Conservation (phyloP, 1,140 invertebrate genomes). For the Drosophila auraria region DNA sequence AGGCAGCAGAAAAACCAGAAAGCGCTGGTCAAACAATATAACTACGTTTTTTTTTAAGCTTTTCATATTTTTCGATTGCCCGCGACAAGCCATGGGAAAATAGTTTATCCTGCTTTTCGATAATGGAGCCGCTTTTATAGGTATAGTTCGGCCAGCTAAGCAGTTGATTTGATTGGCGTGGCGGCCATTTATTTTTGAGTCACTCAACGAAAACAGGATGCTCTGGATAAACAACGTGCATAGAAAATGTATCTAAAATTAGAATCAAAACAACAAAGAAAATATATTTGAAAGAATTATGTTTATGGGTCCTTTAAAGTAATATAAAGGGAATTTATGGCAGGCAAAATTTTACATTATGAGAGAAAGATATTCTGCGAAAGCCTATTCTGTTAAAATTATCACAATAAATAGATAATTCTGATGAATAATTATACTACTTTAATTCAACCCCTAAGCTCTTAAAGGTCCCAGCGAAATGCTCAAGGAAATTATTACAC, state of each 20-base stretch:
- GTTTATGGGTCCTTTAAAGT: constrained; percentile 5
- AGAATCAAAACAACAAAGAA: constrained; percentile 12
- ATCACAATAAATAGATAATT: not conserved
- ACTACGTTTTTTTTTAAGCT: constrained; percentile 55
- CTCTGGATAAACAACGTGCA: not conserved
- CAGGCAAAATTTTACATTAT: not conserved
- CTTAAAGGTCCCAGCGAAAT: no score
- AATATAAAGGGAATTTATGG: not conserved
- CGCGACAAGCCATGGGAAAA: not conserved
- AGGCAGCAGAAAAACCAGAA: constrained; percentile 29
- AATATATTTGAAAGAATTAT: constrained; percentile 1
- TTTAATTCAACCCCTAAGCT: no score
- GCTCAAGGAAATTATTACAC: no score
- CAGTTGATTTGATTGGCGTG: constrained; percentile 40
- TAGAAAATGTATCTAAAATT: constrained; percentile 14
- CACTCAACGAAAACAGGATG: not conserved
- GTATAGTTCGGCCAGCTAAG: constrained; percentile 9
- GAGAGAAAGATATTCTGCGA: not conserved
- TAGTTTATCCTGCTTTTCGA: constrained; percentile 35
- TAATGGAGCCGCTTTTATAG: constrained; percentile 17
- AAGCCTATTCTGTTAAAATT: not conserved
- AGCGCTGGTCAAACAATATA: constrained; percentile 31
- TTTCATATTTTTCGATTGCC: constrained; percentile 52
- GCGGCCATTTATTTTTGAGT: constrained; percentile 12
- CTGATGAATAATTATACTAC: no score